Conservation (phyloP, 2,888 invertebrate species). For the Alviniconcha strummeri region DNA sequence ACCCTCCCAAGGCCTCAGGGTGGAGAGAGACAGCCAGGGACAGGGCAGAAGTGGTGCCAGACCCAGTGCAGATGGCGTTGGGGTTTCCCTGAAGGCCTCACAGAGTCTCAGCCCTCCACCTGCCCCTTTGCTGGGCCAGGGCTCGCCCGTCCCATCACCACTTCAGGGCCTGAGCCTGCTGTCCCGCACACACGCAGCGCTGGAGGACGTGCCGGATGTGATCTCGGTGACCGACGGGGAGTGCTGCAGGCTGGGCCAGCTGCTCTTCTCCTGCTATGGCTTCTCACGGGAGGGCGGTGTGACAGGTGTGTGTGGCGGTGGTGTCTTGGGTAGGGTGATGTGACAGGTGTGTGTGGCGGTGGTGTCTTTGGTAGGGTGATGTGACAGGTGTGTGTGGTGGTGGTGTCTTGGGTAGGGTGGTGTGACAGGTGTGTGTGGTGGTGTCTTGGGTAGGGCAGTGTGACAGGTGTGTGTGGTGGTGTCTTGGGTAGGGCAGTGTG, state of each 20-base stretch:
- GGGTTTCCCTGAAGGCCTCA: not conserved
- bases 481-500: not conserved
- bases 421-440: conserved; percentile 9
- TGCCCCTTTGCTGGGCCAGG: not conserved
- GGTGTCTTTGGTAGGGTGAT: conserved; percentile 28
- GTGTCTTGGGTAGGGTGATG: conserved; percentile 28
- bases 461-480: not conserved
- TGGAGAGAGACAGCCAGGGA: too few species aligned
- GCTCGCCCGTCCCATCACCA: not conserved
- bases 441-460: not conserved
- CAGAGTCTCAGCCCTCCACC: conserved; percentile 13
- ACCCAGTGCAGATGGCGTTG: too few species aligned
- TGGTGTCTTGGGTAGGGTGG: conserved; percentile 32
- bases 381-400: conserved; percentile 19
- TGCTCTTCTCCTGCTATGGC: conserved; percentile 30
- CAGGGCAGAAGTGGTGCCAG: too few species aligned
- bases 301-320: conserved; percentile 14
- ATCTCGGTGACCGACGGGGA: conserved; percentile 25
- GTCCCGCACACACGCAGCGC: not conserved
- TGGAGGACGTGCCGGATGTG: conserved; percentile 14
- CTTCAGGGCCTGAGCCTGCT: not conserved
- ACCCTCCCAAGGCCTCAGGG: too few species aligned
- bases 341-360: conserved; percentile 19
- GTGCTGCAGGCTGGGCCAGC: conserved; percentile 23
- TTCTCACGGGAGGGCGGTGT: conserved; percentile 33